These are phyloP conservation scores for Numenius arquata DNA, from an alignment of 2,113 vertebrate genomes.

Conservation along the genomic window DNA sequence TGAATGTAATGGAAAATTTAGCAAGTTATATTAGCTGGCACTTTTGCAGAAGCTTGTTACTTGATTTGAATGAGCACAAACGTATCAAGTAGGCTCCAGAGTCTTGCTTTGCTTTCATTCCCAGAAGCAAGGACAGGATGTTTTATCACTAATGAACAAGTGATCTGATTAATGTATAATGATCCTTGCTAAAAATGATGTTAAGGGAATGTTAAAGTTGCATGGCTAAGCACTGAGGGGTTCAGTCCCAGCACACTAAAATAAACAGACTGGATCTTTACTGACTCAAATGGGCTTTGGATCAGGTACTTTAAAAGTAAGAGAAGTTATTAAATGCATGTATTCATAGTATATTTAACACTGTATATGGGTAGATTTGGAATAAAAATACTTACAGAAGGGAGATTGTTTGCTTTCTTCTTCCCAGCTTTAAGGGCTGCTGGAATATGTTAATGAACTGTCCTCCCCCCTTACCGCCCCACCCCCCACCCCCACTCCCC, in stretches of 20 bases:
- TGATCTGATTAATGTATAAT: conserved; percentile 70
- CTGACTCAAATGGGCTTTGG: not conserved
- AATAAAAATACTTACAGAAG: not conserved
- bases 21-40: conserved; percentile 35
- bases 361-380: not conserved
- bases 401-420: not conserved
- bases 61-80: conserved; percentile 52
- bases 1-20: conserved; percentile 43
- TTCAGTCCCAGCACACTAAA: conserved; percentile 26
- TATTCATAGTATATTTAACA: not conserved
- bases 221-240: conserved; percentile 35
- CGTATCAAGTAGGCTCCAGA: conserved; percentile 43
- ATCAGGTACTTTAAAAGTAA: conserved; percentile 3
- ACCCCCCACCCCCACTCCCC: no score
- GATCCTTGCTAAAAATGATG: conserved; percentile 59
- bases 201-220: conserved; percentile 49
- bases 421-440: not conserved
- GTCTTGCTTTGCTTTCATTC: conserved; percentile 64
- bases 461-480: no score
- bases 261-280: conserved; percentile 41
- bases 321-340: not conserved
- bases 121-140: conserved; percentile 68
- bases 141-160: conserved; percentile 70
- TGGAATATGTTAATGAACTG: not conserved
- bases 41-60: conserved; percentile 54